phyloP scores from a whole-genome alignment of 2,888 invertebrate species.

The Stenotaenia linearis region DNA sequence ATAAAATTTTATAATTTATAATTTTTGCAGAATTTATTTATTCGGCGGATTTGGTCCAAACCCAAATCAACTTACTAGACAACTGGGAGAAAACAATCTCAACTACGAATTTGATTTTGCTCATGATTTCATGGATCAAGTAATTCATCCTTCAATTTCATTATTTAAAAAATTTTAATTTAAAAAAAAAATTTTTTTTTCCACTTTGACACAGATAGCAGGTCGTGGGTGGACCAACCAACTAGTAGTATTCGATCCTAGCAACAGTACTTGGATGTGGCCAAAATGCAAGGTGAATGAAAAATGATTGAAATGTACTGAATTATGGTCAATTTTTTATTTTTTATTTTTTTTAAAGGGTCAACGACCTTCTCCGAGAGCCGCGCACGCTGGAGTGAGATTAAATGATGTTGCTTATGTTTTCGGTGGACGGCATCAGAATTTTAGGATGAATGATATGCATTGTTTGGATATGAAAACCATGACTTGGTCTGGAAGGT shows the following conservation, averaged over 20 bases:
- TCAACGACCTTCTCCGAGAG: constrained; percentile 46
- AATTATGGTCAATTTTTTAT: no score
- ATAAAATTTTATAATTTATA: no score
- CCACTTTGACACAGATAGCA: neutral
- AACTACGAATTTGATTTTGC: constrained; percentile 35
- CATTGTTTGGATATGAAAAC: constrained; percentile 47
- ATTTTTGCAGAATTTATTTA: constrained; percentile 43
- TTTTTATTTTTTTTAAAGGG: constrained; percentile 42
- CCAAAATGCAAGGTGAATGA: constrained; percentile 38
- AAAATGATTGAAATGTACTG: no score
- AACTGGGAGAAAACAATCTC: no score
- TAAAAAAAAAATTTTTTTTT: constrained; percentile 27
- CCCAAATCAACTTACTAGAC: constrained; percentile 31
- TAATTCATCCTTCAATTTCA: neutral
- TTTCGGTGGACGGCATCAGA: constrained; percentile 50
- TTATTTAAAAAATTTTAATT: neutral
- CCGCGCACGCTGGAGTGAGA: constrained; percentile 49
- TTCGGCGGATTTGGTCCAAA: constrained; percentile 44
- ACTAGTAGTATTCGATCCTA: constrained; percentile 42
- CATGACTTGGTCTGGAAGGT: constrained; percentile 49
- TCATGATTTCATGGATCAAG: neutral
- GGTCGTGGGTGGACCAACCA: constrained; percentile 46
- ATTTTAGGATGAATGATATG: constrained; percentile 48
- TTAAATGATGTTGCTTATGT: constrained; percentile 44
- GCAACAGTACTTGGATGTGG: constrained; percentile 41